Base-by-base conservation (phyloP, 2,888 invertebrate species). In the Maniola hyperantus region DNA sequence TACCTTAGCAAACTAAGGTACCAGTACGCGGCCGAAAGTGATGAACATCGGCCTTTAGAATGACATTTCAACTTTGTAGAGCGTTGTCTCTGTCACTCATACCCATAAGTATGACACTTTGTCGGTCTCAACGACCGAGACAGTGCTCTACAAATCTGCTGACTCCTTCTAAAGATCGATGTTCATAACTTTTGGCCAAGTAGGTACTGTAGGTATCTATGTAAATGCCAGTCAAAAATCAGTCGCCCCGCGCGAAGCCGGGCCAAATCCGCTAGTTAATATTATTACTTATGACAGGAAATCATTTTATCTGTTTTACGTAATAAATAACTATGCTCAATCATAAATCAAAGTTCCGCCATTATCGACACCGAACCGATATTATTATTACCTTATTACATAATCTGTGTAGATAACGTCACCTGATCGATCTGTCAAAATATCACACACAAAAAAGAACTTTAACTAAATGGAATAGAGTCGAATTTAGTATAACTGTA, bases 301-400 rank as follows among this genome's bases (percentile, higher is more conserved):
- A 18, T 48, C 18, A 48, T 48, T 8, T 18, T 48, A 46, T 13
- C 34, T 15, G 26, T 15, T 44, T n/a, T 6, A 58, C 42, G 44
- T n/a, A 42, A 36, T 50, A 15, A n/a, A 15, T 46, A 46, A n/a
- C 26, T n/a, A 50, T 11, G 20, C 0, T 18, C 20, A 53, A 53
- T 53, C 51, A 53, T 51, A 51, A 62, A 62, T 62, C 62, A 62
- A 62, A 62, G 62, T 36, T 62, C 62, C 62, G 62, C 62, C 51
- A 42, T 53, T 42, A 53, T 53, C 53, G 42, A 26, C 42, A 42
- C 20, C 20, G 18, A 55, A 55, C 18, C 55, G 39, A 42, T 57
- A 42, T 42, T 58, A 62, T 53, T 48, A 62, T 64, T 64, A 60
- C n/a, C 57, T 53, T 48, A 62, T 67, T 67, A 46, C 67, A 62